These are phyloP conservation scores for Thamnophis elegans DNA, from an alignment of 2,797 vertebrate species.

Conservation along the genomic window DNA sequence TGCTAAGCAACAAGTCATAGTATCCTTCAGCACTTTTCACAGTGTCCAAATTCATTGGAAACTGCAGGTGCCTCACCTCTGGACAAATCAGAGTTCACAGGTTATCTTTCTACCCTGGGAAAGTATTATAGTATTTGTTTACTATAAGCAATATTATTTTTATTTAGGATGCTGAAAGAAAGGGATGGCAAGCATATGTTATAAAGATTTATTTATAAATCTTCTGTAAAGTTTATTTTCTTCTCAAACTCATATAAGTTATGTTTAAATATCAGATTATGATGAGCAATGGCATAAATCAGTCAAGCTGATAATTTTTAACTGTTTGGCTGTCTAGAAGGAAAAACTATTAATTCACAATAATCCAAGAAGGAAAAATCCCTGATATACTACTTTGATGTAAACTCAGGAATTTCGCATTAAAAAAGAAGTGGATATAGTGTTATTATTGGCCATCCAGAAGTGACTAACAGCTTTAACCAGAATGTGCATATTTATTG, in stretches of 20 bases:
- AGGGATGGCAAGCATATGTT: not conserved
- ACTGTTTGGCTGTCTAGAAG: not conserved
- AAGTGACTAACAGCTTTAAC: not conserved
- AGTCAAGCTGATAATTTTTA: conserved; percentile 20
- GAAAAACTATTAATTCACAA: conserved; percentile 25
- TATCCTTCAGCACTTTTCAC: not conserved
- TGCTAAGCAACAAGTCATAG: not conserved
- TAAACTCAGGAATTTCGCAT: not conserved
- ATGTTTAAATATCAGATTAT: not conserved
- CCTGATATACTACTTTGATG: not conserved
- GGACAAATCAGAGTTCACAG: not conserved
- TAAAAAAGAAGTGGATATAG: not conserved
- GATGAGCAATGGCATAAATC: not conserved
- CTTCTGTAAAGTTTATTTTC: not conserved
- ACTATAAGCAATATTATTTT: not conserved
- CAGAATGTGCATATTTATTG: not conserved
- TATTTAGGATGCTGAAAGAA: not conserved
- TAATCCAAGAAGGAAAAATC: conserved; percentile 7
- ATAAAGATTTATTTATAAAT: not conserved
- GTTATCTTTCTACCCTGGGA: not conserved
- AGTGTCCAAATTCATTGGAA: not conserved
- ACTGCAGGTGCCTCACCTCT: not conserved
- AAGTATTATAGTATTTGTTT: not conserved
- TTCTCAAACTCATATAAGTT: not conserved
- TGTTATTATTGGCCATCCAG: not conserved